Base-by-base conservation (phyloP, 2,797 vertebrate species). In the Cossypha heuglini region DNA sequence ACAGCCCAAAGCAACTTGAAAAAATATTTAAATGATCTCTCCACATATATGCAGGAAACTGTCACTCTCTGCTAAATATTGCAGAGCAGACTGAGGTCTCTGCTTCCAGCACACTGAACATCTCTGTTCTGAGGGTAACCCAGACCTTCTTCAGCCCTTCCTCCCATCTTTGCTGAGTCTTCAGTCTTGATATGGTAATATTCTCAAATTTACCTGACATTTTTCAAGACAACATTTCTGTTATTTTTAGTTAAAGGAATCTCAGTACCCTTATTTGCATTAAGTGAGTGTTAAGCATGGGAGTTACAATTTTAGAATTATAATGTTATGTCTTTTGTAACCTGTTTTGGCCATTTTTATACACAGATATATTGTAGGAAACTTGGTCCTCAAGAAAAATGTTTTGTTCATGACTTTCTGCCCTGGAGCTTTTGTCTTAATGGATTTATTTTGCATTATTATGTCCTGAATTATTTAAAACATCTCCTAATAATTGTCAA, bases 401-500 rank as follows among this genome's bases (percentile, higher is more conserved):
- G 22, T 67, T 96, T 55, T 90, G 19, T 35, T 76, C 63, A 20
- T 48, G 18, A 52, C 13, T 88, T 91, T 87, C 45, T 85, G 43
- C 37, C 31, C 29, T 57, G 66, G 13, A 55, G 35, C 7, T 90
- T 92, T 90, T 81, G 11, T 89, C 37, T 74, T 91, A 83, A 76
- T 82, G 33, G 33, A 55, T 85, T 85, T 94, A 66, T 92, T 92
- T 92, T 66, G 28, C 28, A 42, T 84, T 64, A 84, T 71, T 84
- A n/a, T 33, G 2, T 16, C 25, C 17, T 63, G 63, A 93, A 91
- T 90, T 85, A 76, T 84, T 96, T 78, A 86, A 54, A 59, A n/a
- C 3, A 0, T 66, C 37, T 85, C 28, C 25, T 62, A 84, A 66
- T 81, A 92, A 91, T 66, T 92, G 51, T 62, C 59, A 91, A 89